Evolutionary conservation across 2,797 vertebrate genomes (phyloP), one percentile per base, ranked within the genome.

Genomic region (Chaenodraco wilsoni): DNA sequence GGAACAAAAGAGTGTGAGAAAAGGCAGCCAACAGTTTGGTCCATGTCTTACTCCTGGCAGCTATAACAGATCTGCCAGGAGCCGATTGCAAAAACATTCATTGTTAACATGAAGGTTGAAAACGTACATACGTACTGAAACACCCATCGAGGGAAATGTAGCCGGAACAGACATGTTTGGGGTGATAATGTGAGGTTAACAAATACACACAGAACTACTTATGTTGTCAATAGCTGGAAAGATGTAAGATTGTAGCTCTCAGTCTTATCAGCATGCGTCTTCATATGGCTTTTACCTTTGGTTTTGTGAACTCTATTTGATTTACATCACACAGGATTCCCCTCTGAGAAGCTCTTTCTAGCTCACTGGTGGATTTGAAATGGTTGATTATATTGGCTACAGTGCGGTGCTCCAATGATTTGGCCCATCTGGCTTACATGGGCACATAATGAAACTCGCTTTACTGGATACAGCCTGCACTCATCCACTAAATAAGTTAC

Each of bases 331-430:
- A 70, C 31, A 61, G 50, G 63, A 65, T 54, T 21, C 15, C 51
- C 45, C 56, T 60, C 63, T 48, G 46, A 65, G 63, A 55, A 70
- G 67, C 56, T 61, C 76, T 85, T 81, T 87, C 80, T 87, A 85
- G 79, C 82, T 87, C 85, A 70, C 63, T 79, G 83, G 75, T 46
- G 81, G 75, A 89, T 91, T 85, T 73, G 75, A 80, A 81, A 90
- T 74, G 77, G 83, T 81, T 83, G 69, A 80, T 85, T 86, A 83
- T 76, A 63, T 78, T 84, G 75, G 84, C 48, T 83, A 59, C 64
- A 85, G 76, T 54, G 51, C 19, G 27, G 49, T 51, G 65, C 80
- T 69, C 69, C 65, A 50, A 64, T 87, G 69, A 81, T 84, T 84
- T 59, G 10, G 9, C 72, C 74, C 83, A 84, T 89, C 72, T 88